Evolutionary conservation across 2,888 invertebrate species (phyloP).

Genomic region (Coelopa pilipes): DNA sequence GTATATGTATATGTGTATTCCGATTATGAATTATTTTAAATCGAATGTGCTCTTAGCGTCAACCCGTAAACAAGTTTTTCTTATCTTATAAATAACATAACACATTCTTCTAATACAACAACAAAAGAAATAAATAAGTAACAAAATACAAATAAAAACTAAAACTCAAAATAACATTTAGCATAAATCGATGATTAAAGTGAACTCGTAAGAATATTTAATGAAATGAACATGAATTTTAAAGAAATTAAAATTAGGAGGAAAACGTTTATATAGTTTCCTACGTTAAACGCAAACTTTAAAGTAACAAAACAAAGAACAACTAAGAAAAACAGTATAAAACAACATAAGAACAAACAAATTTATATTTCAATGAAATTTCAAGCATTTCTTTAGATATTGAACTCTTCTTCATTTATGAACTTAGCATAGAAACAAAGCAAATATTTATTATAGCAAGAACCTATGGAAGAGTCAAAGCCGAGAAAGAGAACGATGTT

Average conservation of each 20-base stretch:
- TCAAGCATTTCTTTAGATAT: not conserved
- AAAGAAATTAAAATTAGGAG: not conserved
- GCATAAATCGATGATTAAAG: not conserved
- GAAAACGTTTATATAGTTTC: not conserved
- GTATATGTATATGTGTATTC: not conserved
- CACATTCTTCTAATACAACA: not conserved
- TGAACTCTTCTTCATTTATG: constrained; percentile 21
- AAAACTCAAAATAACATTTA: not conserved
- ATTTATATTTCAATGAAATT: not conserved
- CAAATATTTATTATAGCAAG: constrained; percentile 9
- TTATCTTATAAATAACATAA: not conserved
- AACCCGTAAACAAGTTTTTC: constrained; percentile 28
- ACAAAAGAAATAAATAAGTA: not conserved
- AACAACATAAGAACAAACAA: constrained; percentile 12
- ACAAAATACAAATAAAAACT: too few relatives aligned
- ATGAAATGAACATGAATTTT: not conserved
- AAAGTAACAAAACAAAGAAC: too few relatives aligned
- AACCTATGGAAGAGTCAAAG: constrained; percentile 1
- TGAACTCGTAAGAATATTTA: not conserved
- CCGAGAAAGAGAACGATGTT: not conserved
- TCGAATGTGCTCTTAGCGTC: constrained; percentile 47
- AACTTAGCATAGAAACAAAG: constrained; percentile 8
- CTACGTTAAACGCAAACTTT: not conserved
- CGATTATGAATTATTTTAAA: constrained; percentile 22
- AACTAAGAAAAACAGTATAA: constrained; percentile 37